Percentiles rank a stretch among this genome's conserved stretches.
phyloP scores from a whole-genome alignment of 2,888 invertebrate genomes.

The Celastrina argiolus region DNA sequence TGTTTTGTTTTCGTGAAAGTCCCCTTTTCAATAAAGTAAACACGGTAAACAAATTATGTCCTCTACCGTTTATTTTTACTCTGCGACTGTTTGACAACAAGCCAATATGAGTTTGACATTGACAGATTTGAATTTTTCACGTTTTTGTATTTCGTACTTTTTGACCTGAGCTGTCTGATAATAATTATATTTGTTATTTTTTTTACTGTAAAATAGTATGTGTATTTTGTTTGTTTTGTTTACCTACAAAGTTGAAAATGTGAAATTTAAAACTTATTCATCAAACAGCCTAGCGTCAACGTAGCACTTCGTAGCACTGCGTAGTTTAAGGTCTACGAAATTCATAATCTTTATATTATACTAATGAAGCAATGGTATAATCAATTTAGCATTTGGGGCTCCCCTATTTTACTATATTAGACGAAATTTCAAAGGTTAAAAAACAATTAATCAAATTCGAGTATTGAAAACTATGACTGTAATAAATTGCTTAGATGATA shows the following conservation, averaged over 20 bases:
- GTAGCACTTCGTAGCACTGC: background rate
- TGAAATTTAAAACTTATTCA: background rate
- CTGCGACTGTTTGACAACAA: background rate
- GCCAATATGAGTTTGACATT: slow-evolving; percentile 4
- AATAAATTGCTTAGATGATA: background rate
- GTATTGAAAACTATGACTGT: background rate
- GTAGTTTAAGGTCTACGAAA: slow-evolving; percentile 1
- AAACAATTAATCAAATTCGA: background rate
- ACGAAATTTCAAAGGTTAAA: background rate
- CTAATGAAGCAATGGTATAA: background rate
- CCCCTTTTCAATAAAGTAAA: background rate
- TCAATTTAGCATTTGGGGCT: background rate
- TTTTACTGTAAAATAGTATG: background rate
- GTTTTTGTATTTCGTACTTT: background rate
- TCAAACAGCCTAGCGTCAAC: background rate
- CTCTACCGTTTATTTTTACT: background rate
- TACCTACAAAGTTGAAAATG: background rate
- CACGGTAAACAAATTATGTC: background rate
- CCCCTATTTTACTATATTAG: background rate
- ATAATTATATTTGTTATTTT: background rate
- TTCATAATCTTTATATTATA: background rate
- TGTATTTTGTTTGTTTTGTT: background rate
- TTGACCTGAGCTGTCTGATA: background rate
- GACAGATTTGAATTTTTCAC: background rate
- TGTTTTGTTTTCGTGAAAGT: background rate